phyloP scores from a whole-genome alignment of 2,888 invertebrate species.

The Globia sparganii region DNA sequence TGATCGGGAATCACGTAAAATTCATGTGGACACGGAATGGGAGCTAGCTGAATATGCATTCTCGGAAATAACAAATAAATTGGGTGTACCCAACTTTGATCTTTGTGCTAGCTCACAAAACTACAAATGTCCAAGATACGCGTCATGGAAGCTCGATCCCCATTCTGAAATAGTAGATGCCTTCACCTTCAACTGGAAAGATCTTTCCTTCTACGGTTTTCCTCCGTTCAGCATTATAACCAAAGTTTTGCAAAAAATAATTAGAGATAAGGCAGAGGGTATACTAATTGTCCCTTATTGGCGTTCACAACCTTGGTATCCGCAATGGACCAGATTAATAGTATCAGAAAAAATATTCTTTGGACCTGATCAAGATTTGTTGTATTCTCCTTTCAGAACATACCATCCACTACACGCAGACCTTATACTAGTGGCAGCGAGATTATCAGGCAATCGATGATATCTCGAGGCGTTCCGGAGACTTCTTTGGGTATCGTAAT shows the following conservation, averaged over 20 bases:
- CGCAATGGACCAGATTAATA: conserved; percentile 32
- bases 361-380: conserved; percentile 49
- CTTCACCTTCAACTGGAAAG: conserved; percentile 32
- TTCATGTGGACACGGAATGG: conserved; percentile 38
- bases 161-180: conserved; percentile 45
- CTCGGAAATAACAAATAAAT: conserved; percentile 12
- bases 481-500: too few species aligned
- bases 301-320: conserved; percentile 64
- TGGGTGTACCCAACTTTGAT: conserved; percentile 49
- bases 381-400: conserved; percentile 59
- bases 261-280: conserved; percentile 32
- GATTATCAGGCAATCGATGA: conserved; percentile 49
- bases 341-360: conserved; percentile 29
- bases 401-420: conserved; percentile 43
- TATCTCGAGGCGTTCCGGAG: too few species aligned
- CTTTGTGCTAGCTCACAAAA: conserved; percentile 53
- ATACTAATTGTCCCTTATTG: conserved; percentile 62
- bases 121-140: conserved; percentile 45
- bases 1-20: not conserved
- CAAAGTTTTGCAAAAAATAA: conserved; percentile 14
- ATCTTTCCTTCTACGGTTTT: conserved; percentile 19
- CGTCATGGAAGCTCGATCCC: conserved; percentile 54
- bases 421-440: conserved; percentile 57
- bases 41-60: conserved; percentile 37
- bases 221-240: conserved; percentile 29